These are phyloP conservation scores for Eurypyga helias DNA, from an alignment of 2,113 vertebrate species.

Conservation along the genomic window DNA sequence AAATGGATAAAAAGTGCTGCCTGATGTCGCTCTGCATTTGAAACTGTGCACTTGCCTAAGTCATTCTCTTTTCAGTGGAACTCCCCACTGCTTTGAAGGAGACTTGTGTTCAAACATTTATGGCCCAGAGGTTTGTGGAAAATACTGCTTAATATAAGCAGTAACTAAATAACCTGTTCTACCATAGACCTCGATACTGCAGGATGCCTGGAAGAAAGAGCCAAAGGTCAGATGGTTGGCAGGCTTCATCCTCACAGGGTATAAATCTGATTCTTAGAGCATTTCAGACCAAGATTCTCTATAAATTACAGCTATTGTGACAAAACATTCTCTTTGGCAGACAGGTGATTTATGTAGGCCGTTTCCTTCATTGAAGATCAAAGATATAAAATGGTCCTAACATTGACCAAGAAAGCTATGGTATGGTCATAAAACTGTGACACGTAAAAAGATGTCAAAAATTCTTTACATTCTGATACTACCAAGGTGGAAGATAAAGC, in stretches of 20 bases:
- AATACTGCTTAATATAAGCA: neutral
- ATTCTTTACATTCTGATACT: neutral
- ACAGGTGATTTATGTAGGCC: neutral
- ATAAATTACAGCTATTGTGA: neutral
- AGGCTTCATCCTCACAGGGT: neutral
- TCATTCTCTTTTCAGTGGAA: neutral
- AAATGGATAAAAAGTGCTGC: neutral
- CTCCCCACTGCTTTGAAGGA: neutral
- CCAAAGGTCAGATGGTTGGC: neutral
- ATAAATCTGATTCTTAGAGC: neutral
- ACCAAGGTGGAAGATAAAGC: neutral
- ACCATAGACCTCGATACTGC: neutral
- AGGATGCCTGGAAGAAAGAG: neutral
- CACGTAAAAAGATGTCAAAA: neutral
- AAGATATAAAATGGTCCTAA: neutral
- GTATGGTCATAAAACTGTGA: neutral
- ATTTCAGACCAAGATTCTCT: neutral
- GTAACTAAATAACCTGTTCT: neutral
- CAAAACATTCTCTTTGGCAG: neutral
- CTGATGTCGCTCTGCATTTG: neutral
- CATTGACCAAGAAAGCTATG: neutral
- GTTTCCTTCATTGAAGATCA: neutral
- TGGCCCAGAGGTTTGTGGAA: neutral
- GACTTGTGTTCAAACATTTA: neutral
- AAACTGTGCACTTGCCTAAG: neutral